Percentiles rank a stretch among this genome's conserved stretches.
These are phyloP conservation scores for Vannuccia rotundouncinata DNA, from an alignment of 2,888 invertebrate species.

Conservation along the genomic window DNA sequence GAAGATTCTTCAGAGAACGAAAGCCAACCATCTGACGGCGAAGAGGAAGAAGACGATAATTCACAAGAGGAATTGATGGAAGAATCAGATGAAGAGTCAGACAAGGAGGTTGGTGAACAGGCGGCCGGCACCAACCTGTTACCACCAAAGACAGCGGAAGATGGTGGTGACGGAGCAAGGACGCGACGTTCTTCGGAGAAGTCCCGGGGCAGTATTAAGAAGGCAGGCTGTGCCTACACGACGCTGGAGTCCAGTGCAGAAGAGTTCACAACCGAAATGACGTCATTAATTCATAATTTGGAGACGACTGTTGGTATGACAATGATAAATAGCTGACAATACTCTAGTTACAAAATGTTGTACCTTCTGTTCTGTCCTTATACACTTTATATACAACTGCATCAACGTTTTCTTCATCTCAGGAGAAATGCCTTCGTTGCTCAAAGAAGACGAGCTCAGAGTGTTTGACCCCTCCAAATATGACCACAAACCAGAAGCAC, in stretches of 20 bases:
- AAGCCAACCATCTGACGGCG: no score
- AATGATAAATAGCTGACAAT: no score
- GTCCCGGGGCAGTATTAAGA: background rate
- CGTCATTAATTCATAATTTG: background rate
- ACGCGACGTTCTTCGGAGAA: background rate
- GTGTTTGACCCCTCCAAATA: slow-evolving; percentile 33
- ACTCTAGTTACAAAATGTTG: no score
- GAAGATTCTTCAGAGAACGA: no score
- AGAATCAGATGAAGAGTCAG: slow-evolving; percentile 15
- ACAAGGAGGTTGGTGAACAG: slow-evolving; percentile 39
- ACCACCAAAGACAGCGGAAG: no score
- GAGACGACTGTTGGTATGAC: background rate
- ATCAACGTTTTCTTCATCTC: no score
- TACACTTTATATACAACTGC: no score
- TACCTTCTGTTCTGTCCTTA: no score
- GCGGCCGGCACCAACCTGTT: no score
- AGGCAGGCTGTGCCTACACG: background rate
- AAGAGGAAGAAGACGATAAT: background rate
- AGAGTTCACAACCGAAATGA: background rate
- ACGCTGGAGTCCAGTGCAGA: background rate
- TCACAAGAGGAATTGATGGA: background rate
- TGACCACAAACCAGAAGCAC: slow-evolving; percentile 5
- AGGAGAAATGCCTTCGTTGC: slow-evolving; percentile 23
- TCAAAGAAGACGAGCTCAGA: slow-evolving; percentile 14
- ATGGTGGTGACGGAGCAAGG: background rate